A percentile compares a stretch with the other conserved stretches of the same genome.
Conservation (phyloP, 2,113 vertebrate species). For the Menidia beryllina region DNA sequence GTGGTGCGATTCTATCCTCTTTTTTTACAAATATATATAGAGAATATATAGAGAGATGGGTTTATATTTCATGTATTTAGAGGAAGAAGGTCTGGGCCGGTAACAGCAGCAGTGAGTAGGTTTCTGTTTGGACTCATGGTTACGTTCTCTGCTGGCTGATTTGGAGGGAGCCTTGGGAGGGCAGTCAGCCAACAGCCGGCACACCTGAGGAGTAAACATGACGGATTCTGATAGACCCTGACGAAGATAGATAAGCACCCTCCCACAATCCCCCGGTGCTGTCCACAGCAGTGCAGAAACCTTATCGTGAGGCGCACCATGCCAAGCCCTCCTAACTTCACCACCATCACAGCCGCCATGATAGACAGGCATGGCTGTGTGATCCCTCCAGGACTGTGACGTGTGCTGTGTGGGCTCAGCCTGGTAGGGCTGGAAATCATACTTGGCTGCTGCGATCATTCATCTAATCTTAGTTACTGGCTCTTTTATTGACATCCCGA, state of each 20-base stretch:
- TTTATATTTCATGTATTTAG: no score
- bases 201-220: conserved; percentile 77
- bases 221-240: conserved; percentile 75
- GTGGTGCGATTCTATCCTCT: no score
- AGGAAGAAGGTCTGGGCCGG: conserved; percentile 22
- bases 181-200: conserved; percentile 64
- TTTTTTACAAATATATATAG: no score
- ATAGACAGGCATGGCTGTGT: not conserved
- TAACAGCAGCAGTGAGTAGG: conserved; percentile 30
- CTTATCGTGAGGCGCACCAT: conserved; percentile 50
- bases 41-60: conserved; percentile 11
- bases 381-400: conserved; percentile 12
- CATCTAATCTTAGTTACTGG: conserved; percentile 45
- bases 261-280: conserved; percentile 55
- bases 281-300: conserved; percentile 64
- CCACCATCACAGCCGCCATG: conserved; percentile 4
- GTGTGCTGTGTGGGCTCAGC: not conserved
- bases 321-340: conserved; percentile 24
- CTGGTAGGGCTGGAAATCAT: conserved; percentile 40
- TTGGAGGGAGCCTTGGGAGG: conserved; percentile 64
- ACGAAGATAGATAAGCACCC: conserved; percentile 67
- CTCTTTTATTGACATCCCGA: conserved; percentile 64
- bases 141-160: conserved; percentile 64
- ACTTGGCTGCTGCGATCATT: conserved; percentile 54
- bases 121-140: conserved; percentile 59